Evolutionary conservation across 2,797 vertebrate species (phyloP), one percentile per base, ranked within the genome.

Genomic region (Lagorchestes hirsutus): DNA sequence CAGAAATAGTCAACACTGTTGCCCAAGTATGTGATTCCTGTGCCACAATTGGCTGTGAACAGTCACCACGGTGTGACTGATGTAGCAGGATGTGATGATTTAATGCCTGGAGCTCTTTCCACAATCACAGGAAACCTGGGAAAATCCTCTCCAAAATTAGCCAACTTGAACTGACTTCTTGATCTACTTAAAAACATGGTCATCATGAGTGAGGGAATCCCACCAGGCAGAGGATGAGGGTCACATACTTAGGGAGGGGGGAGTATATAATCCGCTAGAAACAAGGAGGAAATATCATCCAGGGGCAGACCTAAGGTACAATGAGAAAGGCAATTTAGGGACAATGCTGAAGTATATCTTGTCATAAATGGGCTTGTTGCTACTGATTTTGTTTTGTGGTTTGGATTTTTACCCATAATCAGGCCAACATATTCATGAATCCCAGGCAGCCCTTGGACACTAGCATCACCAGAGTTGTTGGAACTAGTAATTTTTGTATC

Each of bases 31-130:
- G 90, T 93, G 82, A 92, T 95, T 62, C 34, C 93, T 93, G 90
- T 94, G 67, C 74, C 74, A 82, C 9, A 27, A 87, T 94, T 90
- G 8, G 93, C 97, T 94, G 93, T 93, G 54, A 82, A 87, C 62
- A 28, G 92, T 67, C 55, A 58, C 74, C 29, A 52, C 55, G 55
- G 52, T 92, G 93, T 91, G 93, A 56, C 14, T 93, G 96, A 96
- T 62, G 31, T 58, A 95, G 94, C 93, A 96, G 96, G 96, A 97
- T 95, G n/a, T 22, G 74, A 54, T 93, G 8, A 3, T 57, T 93
- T 56, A 74, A 29, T 34, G 27, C 55, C 93, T 91, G 50, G 11
- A 40, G 62, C 91, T 22, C 22, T 62, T 93, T 93, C 91, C 54
- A 9, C n/a, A 1, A 12, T 59, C 62, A 94, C 94, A 91, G 93